Evolutionary conservation across 2,888 invertebrate species (phyloP).

Genomic region (Dryobotodes eremita): DNA sequence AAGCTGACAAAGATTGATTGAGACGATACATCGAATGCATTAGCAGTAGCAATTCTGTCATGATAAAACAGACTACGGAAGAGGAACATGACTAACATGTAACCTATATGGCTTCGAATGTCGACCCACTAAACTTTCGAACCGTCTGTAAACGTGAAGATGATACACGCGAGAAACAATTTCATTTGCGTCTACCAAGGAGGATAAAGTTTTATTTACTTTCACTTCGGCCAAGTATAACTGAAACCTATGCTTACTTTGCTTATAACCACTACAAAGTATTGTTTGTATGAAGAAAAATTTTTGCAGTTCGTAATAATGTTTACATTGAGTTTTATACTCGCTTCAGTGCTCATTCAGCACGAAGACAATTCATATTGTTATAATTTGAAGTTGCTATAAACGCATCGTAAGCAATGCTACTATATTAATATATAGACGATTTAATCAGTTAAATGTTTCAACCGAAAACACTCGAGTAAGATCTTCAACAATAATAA

Average conservation of each 20-base stretch:
- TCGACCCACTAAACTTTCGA: conserved; percentile 60
- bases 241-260: conserved; percentile 11
- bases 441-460: conserved; percentile 1
- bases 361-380: conserved; percentile 54
- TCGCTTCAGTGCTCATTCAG: conserved; percentile 54
- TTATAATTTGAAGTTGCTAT: conserved; percentile 49
- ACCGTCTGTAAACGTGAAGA: conserved; percentile 29
- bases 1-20: conserved; percentile 51
- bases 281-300: conserved; percentile 30
- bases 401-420: conserved; percentile 7
- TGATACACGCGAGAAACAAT: conserved; percentile 38
- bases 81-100: conserved; percentile 56
- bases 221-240: conserved; percentile 45
- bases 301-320: conserved; percentile 44
- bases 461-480: conserved; percentile 9
- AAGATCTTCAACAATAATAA: conserved; percentile 3
- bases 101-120: conserved; percentile 59
- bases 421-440: conserved; percentile 12
- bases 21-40: conserved; percentile 42
- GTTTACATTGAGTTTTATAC: conserved; percentile 42
- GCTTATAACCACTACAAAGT: conserved; percentile 7
- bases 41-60: conserved; percentile 32
- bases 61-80: conserved; percentile 44
- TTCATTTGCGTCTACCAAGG: conserved; percentile 26
- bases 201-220: conserved; percentile 45